phyloP scores from a whole-genome alignment of 2,113 vertebrate species.

The Microtus ochrogaster region DNA sequence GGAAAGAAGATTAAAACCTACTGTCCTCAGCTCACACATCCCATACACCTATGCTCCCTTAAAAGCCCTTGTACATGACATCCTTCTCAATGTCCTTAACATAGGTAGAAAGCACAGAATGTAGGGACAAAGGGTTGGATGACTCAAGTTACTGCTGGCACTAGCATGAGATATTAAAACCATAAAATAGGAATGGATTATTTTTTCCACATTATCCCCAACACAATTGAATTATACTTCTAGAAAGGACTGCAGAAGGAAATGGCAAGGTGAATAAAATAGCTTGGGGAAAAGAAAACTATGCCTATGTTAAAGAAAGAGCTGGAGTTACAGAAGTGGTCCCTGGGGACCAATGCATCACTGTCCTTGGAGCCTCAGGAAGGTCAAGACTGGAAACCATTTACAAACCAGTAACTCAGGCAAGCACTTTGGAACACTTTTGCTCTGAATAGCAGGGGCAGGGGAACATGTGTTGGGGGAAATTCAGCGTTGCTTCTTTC shows the following conservation, averaged over 20 bases:
- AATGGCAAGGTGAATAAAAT: slow-evolving; percentile 70
- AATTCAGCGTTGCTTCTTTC: slow-evolving; percentile 79
- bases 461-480: slow-evolving; percentile 76
- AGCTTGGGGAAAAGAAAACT: slow-evolving; percentile 69
- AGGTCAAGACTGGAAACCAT: slow-evolving; percentile 66
- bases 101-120: not conserved
- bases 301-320: slow-evolving; percentile 55
- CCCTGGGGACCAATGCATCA: slow-evolving; percentile 68
- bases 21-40: not conserved
- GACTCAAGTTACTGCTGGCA: slow-evolving; percentile 52
- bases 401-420: slow-evolving; percentile 75
- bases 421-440: slow-evolving; percentile 80
- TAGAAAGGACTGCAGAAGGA: slow-evolving; percentile 41
- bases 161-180: slow-evolving; percentile 51
- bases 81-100: not conserved
- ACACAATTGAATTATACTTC: slow-evolving; percentile 61
- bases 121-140: not conserved
- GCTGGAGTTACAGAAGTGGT: slow-evolving; percentile 53
- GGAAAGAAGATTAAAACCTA: not conserved
- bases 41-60: not conserved
- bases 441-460: slow-evolving; percentile 76
- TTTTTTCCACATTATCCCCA: slow-evolving; percentile 23
- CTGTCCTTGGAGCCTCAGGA: slow-evolving; percentile 64
- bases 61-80: slow-evolving; percentile 17
- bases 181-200: slow-evolving; percentile 60